Evolutionary conservation across 2,888 invertebrate species (phyloP), one percentile per base, ranked within the genome.

Genomic region (Thymelicus acteon): DNA sequence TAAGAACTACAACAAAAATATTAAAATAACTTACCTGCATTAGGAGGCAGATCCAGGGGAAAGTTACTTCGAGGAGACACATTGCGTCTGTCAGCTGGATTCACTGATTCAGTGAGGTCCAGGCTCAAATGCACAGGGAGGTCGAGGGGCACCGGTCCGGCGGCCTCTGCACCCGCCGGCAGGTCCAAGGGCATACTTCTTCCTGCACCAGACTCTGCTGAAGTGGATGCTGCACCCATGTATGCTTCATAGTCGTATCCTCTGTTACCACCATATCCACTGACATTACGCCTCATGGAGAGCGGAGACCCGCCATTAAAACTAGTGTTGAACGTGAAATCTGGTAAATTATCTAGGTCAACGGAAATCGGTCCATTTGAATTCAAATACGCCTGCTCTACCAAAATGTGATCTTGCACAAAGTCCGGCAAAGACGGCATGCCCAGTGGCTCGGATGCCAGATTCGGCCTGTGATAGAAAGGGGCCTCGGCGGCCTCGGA

Each of bases 361-460:
- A 95, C 92, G 60, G 95, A 94, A 78, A 94, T 91, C 60, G 93
- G 93, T 44, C 91, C 89, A 76, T 92, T 90, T 58, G 94, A 92
- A 79, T 94, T 94, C 79, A 96, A 91, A 85, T 96, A 96, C 74
- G 96, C 96, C 79, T 97, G 96, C 82, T 97, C 97, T 52, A 97
- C 96, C 77, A 97, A 95, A 86, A 97, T 95, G 88, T 98, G 98
- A 88, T 98, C 98, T 85, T 98, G 98, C 66, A 98, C 98, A 90
- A 98, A 98, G 85, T 98, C 98, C 0, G 98, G 98, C 76, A 97
- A 85, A 8, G 96, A 96, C 2, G 96, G 96, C 77, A 96, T 92
- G 67, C 93, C 93, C 72, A 92, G 77, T 15, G 93, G 92, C 79
- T 93, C 93, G 0, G 91, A 88, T 37, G 92, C 91, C 80, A 91